Base-by-base conservation (phyloP, 2,888 invertebrate species). In the Callyntrura guangdongensis region DNA sequence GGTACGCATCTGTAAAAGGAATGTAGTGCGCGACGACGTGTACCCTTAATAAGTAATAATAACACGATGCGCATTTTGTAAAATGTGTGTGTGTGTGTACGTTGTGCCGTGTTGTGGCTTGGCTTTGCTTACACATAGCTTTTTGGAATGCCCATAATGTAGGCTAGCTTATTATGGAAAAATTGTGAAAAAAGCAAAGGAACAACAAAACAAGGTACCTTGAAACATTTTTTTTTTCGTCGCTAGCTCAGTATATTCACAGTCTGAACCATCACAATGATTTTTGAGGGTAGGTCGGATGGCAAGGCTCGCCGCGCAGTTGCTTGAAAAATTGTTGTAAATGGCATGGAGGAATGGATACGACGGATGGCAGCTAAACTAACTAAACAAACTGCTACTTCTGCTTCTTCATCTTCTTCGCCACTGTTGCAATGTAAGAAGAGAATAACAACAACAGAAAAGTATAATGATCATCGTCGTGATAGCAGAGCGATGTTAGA, bases 231-330 rank as follows among this genome's bases (percentile, higher is more conserved):
- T 83, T 67, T 67, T n/a, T 12, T 64, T 45, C 11, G 9, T 5
- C 11, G 22, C 36, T 56, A 20, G 69, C n/a, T 49, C 67, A 45
- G 64, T 53, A 20, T 17, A 69, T 8, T n/a, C n/a, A n/a, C 47
- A n/a, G 72, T 8, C 47, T 45, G 27, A 49, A 59, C 82, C 56
- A 79, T 79, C 56, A 53, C 56, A 72, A 25, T 47, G 77, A 69
- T 86, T 86, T 87, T 72, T 77, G 90, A 85, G 90, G 90, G 90
- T 85, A 85, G 90, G 90, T 90, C 69, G 85, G 85, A 90, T 81
- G 90, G 81, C 45, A 77, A 36, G 25, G 56, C 49, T 85, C 85
- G 27, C 79, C 83, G n/a, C 81, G 53, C 82, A 47, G 11, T 79
- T 79, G 79, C 79, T 56, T 79, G 72, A 79, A 79, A 79, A 79